Base-by-base conservation (phyloP, 2,888 invertebrate genomes). In the Conus canariensis region DNA sequence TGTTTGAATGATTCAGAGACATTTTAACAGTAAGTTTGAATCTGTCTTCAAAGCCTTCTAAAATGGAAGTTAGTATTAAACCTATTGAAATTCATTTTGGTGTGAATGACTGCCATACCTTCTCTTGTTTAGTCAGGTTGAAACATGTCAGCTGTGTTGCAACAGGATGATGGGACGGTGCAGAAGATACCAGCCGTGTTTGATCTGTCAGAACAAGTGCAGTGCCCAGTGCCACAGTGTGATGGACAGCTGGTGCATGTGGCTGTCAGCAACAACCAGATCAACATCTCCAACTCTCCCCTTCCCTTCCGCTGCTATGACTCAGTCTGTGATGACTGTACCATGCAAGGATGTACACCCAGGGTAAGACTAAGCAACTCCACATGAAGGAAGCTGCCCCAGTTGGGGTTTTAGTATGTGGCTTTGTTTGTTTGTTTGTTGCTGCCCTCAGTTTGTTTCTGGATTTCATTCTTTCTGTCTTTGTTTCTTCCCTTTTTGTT, bases 271-370 rank as follows among this genome's bases (percentile, higher is more conserved):
- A 93, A 92, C 87, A 90, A 92, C 85, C 90, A 90, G 10, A 12
- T 80, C 58, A 92, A 83, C 74, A 82, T 80, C 19, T 92, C 92
- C 77, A 87, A 89, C n/a, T 25, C 58, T 22, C 45, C 45, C 16
- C 87, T 92, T 2, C 9, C 58, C 56, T 93, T 88, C 89, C 77
- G 80, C 19, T 80, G 89, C 80, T 92, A 88, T 88, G 91, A 93
- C 90, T 93, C 93, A 60, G 85, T 93, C n/a, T 93, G 93, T 92
- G 85, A 90, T n/a, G 91, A 90, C 85, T 93, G 93, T 74, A 88
- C 86, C 30, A 22, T 25, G 30, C 64, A 59, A 22, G 89, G 87
- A 14, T 93, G 93, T 59, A 60, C 83, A 25, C 16, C 74, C 5
- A 90, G 91, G 91, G 92, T 92, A 83, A 92, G 89, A 1, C 10